A percentile compares a stretch with the other conserved stretches of the same genome.
Evolutionary conservation across 1,140 invertebrate genomes (phyloP).

Genomic region (Cydia strobilella): DNA sequence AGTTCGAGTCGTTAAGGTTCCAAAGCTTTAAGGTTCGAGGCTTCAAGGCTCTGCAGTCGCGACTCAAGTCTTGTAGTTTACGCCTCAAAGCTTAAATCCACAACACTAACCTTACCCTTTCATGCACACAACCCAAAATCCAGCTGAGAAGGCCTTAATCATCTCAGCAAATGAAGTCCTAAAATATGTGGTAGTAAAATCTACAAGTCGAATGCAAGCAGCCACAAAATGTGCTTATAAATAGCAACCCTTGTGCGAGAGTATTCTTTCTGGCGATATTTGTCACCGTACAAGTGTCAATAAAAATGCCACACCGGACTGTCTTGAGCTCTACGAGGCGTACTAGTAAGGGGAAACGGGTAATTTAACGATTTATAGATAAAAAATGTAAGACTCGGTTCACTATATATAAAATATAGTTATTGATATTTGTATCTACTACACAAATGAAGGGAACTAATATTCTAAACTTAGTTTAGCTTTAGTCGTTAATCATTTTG

Average conservation of each 20-base stretch:
- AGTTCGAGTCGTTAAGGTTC: too few relatives aligned
- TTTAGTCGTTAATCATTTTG: too few relatives aligned
- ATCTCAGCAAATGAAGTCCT: not conserved
- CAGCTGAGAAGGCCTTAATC: not conserved
- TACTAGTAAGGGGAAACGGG: slow-evolving; percentile 50
- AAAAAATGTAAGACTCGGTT: not conserved
- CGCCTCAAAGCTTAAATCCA: too few relatives aligned
- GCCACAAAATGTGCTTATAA: slow-evolving; percentile 27
- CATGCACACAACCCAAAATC: not conserved
- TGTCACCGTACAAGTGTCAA: slow-evolving; percentile 77
- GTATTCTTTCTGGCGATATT: slow-evolving; percentile 57
- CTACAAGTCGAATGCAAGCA: slow-evolving; percentile 37
- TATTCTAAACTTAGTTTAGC: too few relatives aligned
- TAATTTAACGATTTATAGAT: slow-evolving; percentile 35
- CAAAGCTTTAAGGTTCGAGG: too few relatives aligned
- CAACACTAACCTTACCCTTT: too few relatives aligned
- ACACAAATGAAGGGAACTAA: too few relatives aligned
- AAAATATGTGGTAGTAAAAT: slow-evolving; percentile 34
- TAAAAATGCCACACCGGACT: slow-evolving; percentile 79
- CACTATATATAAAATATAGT: too few relatives aligned
- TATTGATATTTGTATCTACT: too few relatives aligned
- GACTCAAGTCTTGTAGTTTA: too few relatives aligned
- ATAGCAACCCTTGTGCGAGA: slow-evolving; percentile 31
- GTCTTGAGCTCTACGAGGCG: slow-evolving; percentile 56
- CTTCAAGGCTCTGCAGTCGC: too few relatives aligned